Percentiles rank a stretch among this genome's conserved stretches.
Conservation (phyloP, 2,888 invertebrate species). For the Nesidiocoris tenuis region DNA sequence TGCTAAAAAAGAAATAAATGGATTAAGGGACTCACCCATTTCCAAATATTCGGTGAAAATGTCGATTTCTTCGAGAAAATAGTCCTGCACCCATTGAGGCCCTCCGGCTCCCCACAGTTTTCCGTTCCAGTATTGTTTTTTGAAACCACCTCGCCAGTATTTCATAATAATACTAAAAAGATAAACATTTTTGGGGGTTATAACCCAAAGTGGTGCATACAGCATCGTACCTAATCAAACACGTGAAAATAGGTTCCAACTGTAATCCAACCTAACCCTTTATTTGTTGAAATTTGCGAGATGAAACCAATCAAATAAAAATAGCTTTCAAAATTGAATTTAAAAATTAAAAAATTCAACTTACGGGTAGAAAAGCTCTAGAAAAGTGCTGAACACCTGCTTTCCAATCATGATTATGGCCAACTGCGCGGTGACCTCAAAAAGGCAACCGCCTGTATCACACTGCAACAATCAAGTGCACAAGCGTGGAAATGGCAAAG, state of each 20-base stretch:
- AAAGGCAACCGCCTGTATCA: constrained; percentile 78
- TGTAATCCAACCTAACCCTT: too few species aligned
- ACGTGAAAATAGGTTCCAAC: too few species aligned
- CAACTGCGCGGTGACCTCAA: constrained; percentile 90
- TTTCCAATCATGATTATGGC: constrained; percentile 96
- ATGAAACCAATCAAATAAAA: too few species aligned
- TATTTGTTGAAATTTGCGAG: too few species aligned
- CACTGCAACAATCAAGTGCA: constrained; percentile 25
- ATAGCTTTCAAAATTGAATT: too few species aligned
- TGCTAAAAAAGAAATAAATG: not conserved
- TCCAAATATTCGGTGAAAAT: constrained; percentile 95
- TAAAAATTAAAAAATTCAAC: too few species aligned
- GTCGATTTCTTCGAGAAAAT: constrained; percentile 32
- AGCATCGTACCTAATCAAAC: too few species aligned
- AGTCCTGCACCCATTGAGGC: constrained; percentile 36
- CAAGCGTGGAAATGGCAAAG: too few species aligned
- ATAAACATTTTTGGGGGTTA: too few species aligned
- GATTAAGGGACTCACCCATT: constrained; percentile 76
- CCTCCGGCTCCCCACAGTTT: constrained; percentile 13
- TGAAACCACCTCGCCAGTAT: constrained; percentile 21
- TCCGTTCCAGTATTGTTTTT: constrained; percentile 25
- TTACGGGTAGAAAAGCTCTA: constrained; percentile 83
- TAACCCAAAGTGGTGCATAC: too few species aligned
- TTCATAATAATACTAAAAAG: constrained; percentile 13
- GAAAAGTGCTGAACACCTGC: constrained; percentile 84